Conservation (phyloP, 2,797 vertebrate species). For the Syngnathus acus region DNA sequence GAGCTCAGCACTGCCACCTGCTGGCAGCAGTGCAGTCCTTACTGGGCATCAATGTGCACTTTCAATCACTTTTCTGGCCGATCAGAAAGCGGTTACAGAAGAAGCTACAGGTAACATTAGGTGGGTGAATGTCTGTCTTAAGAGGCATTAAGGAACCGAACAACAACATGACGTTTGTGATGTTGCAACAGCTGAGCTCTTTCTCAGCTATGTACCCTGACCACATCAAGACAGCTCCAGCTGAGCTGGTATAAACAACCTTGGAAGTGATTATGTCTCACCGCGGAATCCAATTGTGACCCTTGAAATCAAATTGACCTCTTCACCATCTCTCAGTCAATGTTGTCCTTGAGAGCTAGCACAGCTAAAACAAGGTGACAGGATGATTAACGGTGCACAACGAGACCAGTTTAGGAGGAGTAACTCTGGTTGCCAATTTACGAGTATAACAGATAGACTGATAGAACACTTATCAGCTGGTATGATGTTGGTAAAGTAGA, state of each 20-base stretch:
- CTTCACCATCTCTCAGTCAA: constrained; percentile 50
- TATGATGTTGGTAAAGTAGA: too few species aligned
- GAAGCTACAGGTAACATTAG: too few species aligned
- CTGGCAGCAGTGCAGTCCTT: too few species aligned
- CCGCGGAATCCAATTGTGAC: constrained; percentile 61
- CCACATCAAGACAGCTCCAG: constrained; percentile 45
- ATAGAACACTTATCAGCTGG: too few species aligned
- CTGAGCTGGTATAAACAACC: constrained; percentile 47
- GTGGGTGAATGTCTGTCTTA: too few species aligned
- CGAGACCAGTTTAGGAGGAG: too few species aligned
- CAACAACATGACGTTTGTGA: constrained; percentile 50
- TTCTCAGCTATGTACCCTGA: constrained; percentile 51
- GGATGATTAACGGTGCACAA: background rate
- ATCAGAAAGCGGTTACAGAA: too few species aligned
- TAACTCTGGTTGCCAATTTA: too few species aligned
- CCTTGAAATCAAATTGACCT: constrained; percentile 58
- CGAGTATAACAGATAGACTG: too few species aligned
- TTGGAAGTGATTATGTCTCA: constrained; percentile 55
- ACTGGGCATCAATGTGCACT: too few species aligned
- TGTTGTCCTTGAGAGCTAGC: constrained; percentile 34
- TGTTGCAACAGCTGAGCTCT: constrained; percentile 38
- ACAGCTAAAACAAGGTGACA: background rate
- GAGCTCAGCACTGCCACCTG: too few species aligned
- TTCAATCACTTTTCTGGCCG: too few species aligned
- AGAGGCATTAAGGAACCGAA: constrained; percentile 17